A percentile compares a stretch with the other conserved stretches of the same genome.
Conservation (phyloP, 2,888 invertebrate species). For the Geophilus truncorum region DNA sequence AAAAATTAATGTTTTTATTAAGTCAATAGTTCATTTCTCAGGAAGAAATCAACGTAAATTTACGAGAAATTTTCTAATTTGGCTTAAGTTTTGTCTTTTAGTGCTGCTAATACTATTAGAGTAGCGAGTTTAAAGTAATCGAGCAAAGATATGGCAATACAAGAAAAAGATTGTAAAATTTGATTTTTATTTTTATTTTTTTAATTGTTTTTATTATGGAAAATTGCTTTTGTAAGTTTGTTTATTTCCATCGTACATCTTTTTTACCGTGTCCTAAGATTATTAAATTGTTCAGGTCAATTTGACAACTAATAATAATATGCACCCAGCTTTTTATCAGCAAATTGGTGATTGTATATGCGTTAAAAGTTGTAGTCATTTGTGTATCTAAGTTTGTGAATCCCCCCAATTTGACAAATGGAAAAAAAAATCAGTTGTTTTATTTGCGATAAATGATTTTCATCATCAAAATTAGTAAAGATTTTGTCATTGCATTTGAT, state of each 20-base stretch:
- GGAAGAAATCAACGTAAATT: background rate
- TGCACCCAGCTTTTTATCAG: conserved; percentile 13
- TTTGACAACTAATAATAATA: background rate
- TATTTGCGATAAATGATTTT: conserved; percentile 20
- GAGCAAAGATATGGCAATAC: background rate
- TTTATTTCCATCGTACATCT: background rate
- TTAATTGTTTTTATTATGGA: background rate
- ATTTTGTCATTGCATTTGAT: background rate
- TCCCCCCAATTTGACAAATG: background rate
- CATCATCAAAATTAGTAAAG: conserved; percentile 13
- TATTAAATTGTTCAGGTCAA: conserved; percentile 5
- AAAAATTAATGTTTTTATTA: background rate
- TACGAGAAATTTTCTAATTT: background rate
- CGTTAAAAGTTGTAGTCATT: conserved; percentile 10
- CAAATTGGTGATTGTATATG: conserved; percentile 19
- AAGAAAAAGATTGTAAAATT: too few relatives aligned
- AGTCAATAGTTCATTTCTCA: conserved; percentile 4
- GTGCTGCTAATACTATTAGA: background rate
- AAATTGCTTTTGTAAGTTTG: background rate
- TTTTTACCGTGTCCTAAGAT: conserved; percentile 4
- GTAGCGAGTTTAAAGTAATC: background rate
- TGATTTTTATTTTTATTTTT: background rate
- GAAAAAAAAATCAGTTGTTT: too few relatives aligned
- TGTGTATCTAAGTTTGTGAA: conserved; percentile 21
- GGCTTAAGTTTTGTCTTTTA: background rate